A percentile compares a stretch with the other conserved stretches of the same genome.
Conservation (phyloP, 1,140 invertebrate genomes). For the Musca vetustissima region DNA sequence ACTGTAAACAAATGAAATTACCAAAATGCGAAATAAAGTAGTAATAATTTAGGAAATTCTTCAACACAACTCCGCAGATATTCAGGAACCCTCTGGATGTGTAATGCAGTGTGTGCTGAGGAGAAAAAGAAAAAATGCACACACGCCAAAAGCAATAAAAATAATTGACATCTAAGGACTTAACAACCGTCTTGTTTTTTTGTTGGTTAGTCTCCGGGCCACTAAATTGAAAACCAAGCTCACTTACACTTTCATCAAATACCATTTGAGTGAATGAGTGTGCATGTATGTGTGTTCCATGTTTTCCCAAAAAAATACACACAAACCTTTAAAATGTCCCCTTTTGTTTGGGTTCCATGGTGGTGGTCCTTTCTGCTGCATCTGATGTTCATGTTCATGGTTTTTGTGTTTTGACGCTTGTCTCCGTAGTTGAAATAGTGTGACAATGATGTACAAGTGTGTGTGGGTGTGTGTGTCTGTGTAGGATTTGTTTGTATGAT, state of each 20-base stretch:
- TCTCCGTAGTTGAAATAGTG: not conserved
- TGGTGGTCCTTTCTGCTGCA: too few relatives aligned
- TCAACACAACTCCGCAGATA: not conserved
- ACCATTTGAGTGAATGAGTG: too few relatives aligned
- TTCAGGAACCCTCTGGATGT: too few relatives aligned
- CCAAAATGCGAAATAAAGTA: too few relatives aligned
- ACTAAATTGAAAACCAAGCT: too few relatives aligned
- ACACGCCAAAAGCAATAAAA: constrained; percentile 26
- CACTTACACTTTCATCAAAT: too few relatives aligned
- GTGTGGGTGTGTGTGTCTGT: not conserved
- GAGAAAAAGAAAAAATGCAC: not conserved
- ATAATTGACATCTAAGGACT: constrained; percentile 32
- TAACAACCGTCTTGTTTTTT: not conserved
- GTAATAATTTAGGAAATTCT: too few relatives aligned
- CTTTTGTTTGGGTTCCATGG: not conserved
- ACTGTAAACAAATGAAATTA: too few relatives aligned
- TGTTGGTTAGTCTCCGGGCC: not conserved
- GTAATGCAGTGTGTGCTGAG: not conserved
- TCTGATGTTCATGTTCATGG: not conserved
- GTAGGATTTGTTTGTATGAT: not conserved
- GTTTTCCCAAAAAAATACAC: too few relatives aligned
- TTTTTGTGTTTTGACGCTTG: constrained; percentile 1
- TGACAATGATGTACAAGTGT: not conserved
- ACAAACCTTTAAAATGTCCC: too few relatives aligned
- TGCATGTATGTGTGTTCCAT: too few relatives aligned